phyloP scores from a whole-genome alignment of 2,888 invertebrate species.

The Scrobipalpa atriplicella region DNA sequence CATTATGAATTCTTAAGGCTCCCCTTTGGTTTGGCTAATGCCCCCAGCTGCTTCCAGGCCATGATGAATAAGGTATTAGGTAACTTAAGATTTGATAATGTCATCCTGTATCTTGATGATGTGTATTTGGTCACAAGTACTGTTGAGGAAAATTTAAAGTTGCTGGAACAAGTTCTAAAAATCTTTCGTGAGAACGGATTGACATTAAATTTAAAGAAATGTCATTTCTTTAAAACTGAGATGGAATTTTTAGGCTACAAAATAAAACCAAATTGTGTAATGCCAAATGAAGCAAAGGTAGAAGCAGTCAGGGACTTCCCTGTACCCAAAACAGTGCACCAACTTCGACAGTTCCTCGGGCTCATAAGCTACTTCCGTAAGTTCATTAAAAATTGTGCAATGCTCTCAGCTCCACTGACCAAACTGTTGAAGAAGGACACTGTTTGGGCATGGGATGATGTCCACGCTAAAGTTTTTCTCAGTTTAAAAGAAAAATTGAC shows the following conservation, averaged over 20 bases:
- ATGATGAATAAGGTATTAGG: slow-evolving; percentile 4
- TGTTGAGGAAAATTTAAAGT: slow-evolving; percentile 29
- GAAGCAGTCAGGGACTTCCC: slow-evolving; percentile 38
- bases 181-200: slow-evolving; percentile 36
- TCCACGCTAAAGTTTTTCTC: slow-evolving; percentile 27
- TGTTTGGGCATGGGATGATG: slow-evolving; percentile 32
- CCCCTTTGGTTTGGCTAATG: slow-evolving; percentile 38
- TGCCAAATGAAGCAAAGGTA: slow-evolving; percentile 37
- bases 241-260: slow-evolving; percentile 40
- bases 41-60: slow-evolving; percentile 30
- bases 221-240: slow-evolving; percentile 38
- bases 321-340: slow-evolving; percentile 36
- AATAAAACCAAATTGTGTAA: slow-evolving; percentile 33
- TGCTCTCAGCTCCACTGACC: slow-evolving; percentile 40
- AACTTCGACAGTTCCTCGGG: slow-evolving; percentile 40
- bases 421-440: slow-evolving; percentile 39
- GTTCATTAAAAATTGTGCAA: slow-evolving; percentile 47
- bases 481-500: slow-evolving; percentile 25
- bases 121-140: slow-evolving; percentile 29
- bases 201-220: slow-evolving; percentile 42
- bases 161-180: slow-evolving; percentile 31
- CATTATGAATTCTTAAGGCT: slow-evolving; percentile 50
- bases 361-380: too few species aligned
- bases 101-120: slow-evolving; percentile 34
- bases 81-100: slow-evolving; percentile 22